Evolutionary conservation across 2,797 vertebrate genomes (phyloP), one percentile per base, ranked within the genome.

Genomic region (Anguilla anguilla): DNA sequence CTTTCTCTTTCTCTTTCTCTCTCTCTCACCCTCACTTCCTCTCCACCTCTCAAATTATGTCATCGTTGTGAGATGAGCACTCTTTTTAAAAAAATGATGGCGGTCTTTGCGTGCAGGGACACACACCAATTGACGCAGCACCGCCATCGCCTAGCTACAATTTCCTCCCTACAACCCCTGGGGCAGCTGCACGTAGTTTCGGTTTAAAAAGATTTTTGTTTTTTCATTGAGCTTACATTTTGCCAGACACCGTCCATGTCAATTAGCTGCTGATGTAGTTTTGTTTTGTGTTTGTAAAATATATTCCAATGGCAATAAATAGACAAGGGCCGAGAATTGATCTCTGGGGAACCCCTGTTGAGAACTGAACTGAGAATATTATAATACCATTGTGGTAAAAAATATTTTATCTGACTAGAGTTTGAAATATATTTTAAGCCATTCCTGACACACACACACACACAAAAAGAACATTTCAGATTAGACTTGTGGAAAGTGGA

Each of bases 11-110:
- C 92, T 94, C 92, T 93, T 92, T 93, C 95, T 92, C 91, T 96
- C 94, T 96, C 93, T 94, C 95, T 96, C 95, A 95, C 95, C 96
- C 95, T 97, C 93, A 93, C 95, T 93, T 92, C 96, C 94, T 96
- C 94, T 94, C 96, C 96, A 95, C 96, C 96, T 96, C 95, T 97
- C 95, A 97, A 96, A 97, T 97, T 97, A 97, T 97, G 97, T 97
- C 96, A 96, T 98, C 97, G 97, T 96, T 97, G 96, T 97, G 97
- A 97, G 97, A 97, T 97, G 96, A 98, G 96, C 96, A 95, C 90
- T n/a, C 22, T n/a, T 67, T 67, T 94, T 95, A 96, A 97, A 97
- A 97, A 97, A 97, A 97, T 96, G 95, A 96, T 95, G 96, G 87
- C 55, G 95, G 94, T 94, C 96, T 96, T 95, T 96, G 95, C 95